These are phyloP conservation scores for Pipistrellus pipistrellus DNA, from an alignment of 2,797 vertebrate species.

Conservation along the genomic window DNA sequence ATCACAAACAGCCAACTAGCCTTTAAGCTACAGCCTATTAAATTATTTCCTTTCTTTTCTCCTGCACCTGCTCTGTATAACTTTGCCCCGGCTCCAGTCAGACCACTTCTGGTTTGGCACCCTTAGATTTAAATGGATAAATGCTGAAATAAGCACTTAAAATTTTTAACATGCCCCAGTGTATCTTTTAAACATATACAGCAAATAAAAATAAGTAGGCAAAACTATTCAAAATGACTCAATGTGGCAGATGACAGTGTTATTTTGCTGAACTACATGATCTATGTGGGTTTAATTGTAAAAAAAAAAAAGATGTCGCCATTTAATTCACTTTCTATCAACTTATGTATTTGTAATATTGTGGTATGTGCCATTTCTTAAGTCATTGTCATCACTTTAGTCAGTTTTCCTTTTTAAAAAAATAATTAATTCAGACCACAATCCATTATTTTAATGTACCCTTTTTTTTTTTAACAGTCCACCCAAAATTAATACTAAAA, in stretches of 20 bases:
- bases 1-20: not conserved
- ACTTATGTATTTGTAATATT: not conserved
- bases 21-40: not conserved
- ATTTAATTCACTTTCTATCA: constrained; percentile 62
- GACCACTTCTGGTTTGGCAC: not conserved
- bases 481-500: constrained; percentile 21
- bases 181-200: constrained; percentile 10
- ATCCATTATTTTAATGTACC: constrained; percentile 23
- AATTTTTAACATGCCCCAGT: not conserved
- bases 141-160: constrained; percentile 14
- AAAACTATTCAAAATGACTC: constrained; percentile 63
- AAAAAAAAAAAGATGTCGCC: not conserved
- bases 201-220: constrained; percentile 53
- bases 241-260: not conserved
- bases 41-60: not conserved
- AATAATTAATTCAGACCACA: constrained; percentile 1
- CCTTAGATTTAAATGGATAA: not conserved
- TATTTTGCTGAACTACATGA: constrained; percentile 57
- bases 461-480: not conserved
- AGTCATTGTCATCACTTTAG: not conserved
- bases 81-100: not conserved
- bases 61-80: not conserved
- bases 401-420: constrained; percentile 45
- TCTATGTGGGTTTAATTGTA: not conserved
- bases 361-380: not conserved